phyloP scores from a whole-genome alignment of 2,888 invertebrate genomes.

The Drosophila vallismaia region DNA sequence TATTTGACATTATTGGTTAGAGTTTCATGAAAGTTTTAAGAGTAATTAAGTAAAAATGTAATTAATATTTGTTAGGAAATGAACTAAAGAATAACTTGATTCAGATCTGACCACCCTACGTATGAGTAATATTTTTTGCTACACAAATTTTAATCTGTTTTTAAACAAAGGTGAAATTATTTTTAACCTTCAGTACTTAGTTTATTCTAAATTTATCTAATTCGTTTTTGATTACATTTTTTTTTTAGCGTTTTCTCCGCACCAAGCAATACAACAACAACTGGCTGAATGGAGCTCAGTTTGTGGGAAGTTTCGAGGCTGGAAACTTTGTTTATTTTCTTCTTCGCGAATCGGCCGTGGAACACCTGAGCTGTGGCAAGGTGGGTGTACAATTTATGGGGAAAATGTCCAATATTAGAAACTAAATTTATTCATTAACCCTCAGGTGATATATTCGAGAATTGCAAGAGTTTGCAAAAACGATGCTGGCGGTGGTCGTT shows the following conservation, averaged over 20 bases:
- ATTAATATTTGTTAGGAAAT: too few relatives aligned
- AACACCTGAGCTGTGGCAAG: constrained; percentile 97
- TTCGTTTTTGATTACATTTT: not conserved
- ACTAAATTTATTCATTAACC: not conserved
- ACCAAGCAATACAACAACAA: constrained; percentile 92
- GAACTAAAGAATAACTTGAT: too few relatives aligned
- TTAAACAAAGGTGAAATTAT: not conserved
- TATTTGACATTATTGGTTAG: not conserved
- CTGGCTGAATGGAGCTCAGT: constrained; percentile 96
- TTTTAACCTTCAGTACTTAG: not conserved
- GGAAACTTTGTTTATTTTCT: constrained; percentile 95
- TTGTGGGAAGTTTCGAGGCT: constrained; percentile 95
- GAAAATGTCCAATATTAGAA: not conserved
- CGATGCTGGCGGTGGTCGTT: constrained; percentile 91
- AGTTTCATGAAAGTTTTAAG: too few relatives aligned
- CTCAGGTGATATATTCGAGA: constrained; percentile 93
- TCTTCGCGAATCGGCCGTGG: constrained; percentile 95
- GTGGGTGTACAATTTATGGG: constrained; percentile 84
- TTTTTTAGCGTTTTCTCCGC: constrained; percentile 85
- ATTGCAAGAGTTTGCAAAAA: constrained; percentile 96
- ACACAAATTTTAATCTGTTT: not conserved
- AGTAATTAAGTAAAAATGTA: too few relatives aligned
- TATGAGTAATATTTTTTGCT: constrained; percentile 8
- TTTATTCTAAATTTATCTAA: not conserved
- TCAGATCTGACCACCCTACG: not conserved